These are phyloP conservation scores for Akabosia matsudoensis DNA, from an alignment of 1,140 invertebrate species.

Conservation along the genomic window DNA sequence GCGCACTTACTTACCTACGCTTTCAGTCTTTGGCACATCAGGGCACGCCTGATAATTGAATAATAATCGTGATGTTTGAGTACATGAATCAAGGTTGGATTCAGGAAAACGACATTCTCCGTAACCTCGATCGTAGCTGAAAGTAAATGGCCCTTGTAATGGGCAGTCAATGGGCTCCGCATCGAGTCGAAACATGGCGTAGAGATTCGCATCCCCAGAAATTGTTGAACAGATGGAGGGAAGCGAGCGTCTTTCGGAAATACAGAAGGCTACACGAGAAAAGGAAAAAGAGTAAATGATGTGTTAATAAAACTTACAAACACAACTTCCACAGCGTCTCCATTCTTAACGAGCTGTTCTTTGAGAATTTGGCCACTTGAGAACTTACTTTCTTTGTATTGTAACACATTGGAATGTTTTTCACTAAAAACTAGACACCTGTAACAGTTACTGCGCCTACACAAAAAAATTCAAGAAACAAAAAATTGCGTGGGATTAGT, in stretches of 20 bases:
- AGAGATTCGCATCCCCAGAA: constrained; percentile 66
- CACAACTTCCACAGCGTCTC: neutral
- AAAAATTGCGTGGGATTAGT: too few species aligned
- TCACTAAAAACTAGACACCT: constrained; percentile 62
- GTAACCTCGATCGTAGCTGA: constrained; percentile 67
- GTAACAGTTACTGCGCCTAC: constrained; percentile 56
- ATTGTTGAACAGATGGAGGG: constrained; percentile 62
- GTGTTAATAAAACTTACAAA: neutral
- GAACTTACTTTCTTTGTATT: constrained; percentile 64
- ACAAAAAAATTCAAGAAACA: constrained; percentile 23
- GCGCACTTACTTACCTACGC: constrained; percentile 50
- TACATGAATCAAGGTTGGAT: constrained; percentile 76
- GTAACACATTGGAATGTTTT: constrained; percentile 62
- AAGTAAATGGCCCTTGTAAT: constrained; percentile 30
- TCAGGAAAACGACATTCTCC: constrained; percentile 70
- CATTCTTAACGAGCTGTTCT: neutral
- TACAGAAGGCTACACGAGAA: constrained; percentile 24
- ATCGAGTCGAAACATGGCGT: constrained; percentile 69
- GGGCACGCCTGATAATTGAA: constrained; percentile 87
- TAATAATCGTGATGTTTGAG: constrained; percentile 71
- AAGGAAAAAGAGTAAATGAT: constrained; percentile 10
- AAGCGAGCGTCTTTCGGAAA: neutral
- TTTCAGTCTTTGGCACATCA: constrained; percentile 71
- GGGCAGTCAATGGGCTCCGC: constrained; percentile 59
- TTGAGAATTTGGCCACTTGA: neutral